Percentiles rank a stretch among this genome's conserved stretches.
Conservation (phyloP, 2,888 invertebrate genomes). For the Poecilus cupreus region DNA sequence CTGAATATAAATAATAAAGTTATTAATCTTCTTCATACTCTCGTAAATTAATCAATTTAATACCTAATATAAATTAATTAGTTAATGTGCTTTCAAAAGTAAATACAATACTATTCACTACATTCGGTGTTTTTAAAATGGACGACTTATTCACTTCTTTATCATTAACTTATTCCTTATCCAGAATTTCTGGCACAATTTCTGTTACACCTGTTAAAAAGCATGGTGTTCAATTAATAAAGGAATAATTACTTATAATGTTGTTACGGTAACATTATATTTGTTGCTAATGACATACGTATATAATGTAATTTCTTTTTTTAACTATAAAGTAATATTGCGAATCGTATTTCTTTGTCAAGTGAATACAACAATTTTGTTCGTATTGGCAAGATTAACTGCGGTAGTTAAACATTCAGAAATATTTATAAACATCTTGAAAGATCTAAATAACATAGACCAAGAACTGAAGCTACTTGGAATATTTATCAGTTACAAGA, state of each 20-base stretch:
- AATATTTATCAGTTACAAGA: background rate
- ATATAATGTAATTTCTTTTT: background rate
- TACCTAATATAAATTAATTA: too few species aligned
- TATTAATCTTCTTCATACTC: too few species aligned
- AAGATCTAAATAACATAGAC: background rate
- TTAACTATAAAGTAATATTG: too few species aligned
- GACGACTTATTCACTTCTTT: background rate
- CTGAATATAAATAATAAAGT: too few species aligned
- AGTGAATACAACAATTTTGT: background rate
- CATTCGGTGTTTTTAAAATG: background rate
- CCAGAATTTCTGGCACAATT: background rate
- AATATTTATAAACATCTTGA: background rate
- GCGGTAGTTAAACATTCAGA: background rate
- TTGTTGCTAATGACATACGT: background rate
- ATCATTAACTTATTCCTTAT: background rate
- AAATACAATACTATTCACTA: background rate
- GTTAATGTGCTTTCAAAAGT: background rate
- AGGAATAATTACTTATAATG: background rate
- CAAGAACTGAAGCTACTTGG: background rate
- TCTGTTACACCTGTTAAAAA: background rate
- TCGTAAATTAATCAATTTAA: background rate
- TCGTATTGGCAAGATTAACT: background rate
- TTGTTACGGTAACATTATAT: background rate
- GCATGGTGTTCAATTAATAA: background rate
- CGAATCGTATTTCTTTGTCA: background rate